phyloP scores from a whole-genome alignment of 2,797 vertebrate species.

The Antennarius maculatus region DNA sequence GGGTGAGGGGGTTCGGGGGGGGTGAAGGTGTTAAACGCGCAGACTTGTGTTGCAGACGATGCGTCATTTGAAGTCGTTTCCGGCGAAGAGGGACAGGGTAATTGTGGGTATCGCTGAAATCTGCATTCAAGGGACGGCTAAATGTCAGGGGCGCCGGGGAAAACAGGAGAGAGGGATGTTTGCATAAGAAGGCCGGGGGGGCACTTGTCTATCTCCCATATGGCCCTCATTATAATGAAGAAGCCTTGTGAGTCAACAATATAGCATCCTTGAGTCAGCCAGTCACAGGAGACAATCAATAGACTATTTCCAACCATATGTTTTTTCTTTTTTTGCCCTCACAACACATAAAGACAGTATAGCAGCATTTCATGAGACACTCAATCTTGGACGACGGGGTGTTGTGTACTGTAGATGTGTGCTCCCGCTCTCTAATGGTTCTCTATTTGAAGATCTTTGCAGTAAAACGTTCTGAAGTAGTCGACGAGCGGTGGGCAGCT shows the following conservation, averaged over 20 bases:
- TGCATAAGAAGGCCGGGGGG: constrained; percentile 68
- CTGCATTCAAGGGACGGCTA: constrained; percentile 62
- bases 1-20: too few relatives aligned
- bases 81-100: constrained; percentile 55
- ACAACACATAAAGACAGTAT: constrained; percentile 40
- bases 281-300: constrained; percentile 54
- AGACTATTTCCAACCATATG: constrained; percentile 66
- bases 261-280: constrained; percentile 70
- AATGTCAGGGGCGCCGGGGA: constrained; percentile 74
- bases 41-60: constrained; percentile 52
- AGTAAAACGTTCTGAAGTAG: constrained; percentile 49
- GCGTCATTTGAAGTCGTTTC: constrained; percentile 63
- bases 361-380: constrained; percentile 45
- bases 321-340: constrained; percentile 32
- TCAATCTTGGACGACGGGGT: constrained; percentile 33
- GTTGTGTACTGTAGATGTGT: not conserved
- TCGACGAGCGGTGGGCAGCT: constrained; percentile 51
- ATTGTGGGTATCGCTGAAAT: constrained; percentile 62
- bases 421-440: constrained; percentile 15
- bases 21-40: constrained; percentile 60
- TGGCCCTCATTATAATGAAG: constrained; percentile 79
- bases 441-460: constrained; percentile 25
- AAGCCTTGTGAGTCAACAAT: constrained; percentile 79
- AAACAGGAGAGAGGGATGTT: constrained; percentile 67
- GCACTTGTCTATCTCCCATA: constrained; percentile 71